A percentile compares a stretch with the other conserved stretches of the same genome.
Evolutionary conservation across 2,888 invertebrate species (phyloP).

Genomic region (Galerucella nymphaeae): DNA sequence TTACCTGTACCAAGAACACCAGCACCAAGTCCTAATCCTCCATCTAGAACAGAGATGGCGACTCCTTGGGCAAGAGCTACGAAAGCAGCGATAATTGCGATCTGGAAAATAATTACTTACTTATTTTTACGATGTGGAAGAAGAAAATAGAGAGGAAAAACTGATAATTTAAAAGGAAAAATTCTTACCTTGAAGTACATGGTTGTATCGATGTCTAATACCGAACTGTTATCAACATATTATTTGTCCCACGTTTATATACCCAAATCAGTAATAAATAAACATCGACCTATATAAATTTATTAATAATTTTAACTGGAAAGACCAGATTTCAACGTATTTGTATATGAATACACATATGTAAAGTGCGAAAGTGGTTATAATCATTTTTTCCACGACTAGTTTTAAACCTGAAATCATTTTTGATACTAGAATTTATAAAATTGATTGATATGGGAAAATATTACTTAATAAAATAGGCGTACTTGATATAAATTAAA

Average conservation of each 20-base stretch:
- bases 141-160: no score
- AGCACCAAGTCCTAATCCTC: conserved; percentile 21
- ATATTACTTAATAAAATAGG: conserved; percentile 21
- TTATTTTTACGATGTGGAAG: not conserved
- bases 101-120: not conserved
- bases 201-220: conserved; percentile 11
- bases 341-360: not conserved
- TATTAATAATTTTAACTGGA: conserved; percentile 19
- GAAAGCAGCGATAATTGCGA: conserved; percentile 5
- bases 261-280: conserved; percentile 30
- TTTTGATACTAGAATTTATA: conserved; percentile 15
- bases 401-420: conserved; percentile 31
- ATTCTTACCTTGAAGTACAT: conserved; percentile 34
- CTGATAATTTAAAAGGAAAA: no score
- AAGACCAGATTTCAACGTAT: conserved; percentile 24
- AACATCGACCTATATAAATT: conserved; percentile 28
- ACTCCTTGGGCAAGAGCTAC: conserved; percentile 20
- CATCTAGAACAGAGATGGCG: conserved; percentile 20
- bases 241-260: conserved; percentile 19
- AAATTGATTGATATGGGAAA: conserved; percentile 19
- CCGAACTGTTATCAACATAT: conserved; percentile 31
- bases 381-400: conserved; percentile 13
- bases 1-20: conserved; percentile 15
- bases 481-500: not conserved
- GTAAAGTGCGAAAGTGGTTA: conserved; percentile 14